A percentile compares a stretch with the other conserved stretches of the same genome.
These are phyloP conservation scores for Caenorhabditis drosophilae DNA, from an alignment of 2,888 invertebrate genomes.

Conservation along the genomic window DNA sequence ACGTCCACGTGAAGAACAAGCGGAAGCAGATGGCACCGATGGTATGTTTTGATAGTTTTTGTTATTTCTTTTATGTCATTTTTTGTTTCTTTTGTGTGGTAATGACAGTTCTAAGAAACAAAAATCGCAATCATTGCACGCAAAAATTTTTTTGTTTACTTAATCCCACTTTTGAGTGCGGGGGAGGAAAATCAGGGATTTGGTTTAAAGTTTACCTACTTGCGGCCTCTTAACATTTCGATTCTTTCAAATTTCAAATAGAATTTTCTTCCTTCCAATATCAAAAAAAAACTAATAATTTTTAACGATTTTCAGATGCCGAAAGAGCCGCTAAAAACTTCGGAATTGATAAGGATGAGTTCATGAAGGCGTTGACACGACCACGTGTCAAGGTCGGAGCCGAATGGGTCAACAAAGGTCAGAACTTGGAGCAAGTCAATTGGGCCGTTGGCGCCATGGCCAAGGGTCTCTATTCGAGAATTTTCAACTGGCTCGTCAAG, in stretches of 20 bases:
- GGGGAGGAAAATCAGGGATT: conserved; percentile 12
- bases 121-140: no score
- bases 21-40: conserved; percentile 75
- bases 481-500: conserved; percentile 72
- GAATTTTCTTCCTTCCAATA: no score
- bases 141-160: conserved; percentile 20
- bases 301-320: conserved; percentile 38
- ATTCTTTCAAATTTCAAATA: no score
- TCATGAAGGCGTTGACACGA: conserved; percentile 71
- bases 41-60: conserved; percentile 37
- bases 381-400: conserved; percentile 73
- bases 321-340: conserved; percentile 65
- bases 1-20: conserved; percentile 99
- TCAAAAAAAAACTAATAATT: not conserved
- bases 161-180: conserved; percentile 35
- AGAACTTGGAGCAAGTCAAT: conserved; percentile 72
- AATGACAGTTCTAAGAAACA: no score
- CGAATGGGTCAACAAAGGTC: conserved; percentile 73
- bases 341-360: conserved; percentile 64
- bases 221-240: conserved; percentile 4
- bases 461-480: conserved; percentile 72
- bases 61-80: conserved; percentile 11
- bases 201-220: conserved; percentile 38
- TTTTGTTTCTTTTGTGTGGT: not conserved
- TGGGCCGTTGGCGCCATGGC: conserved; percentile 71